Conservation (phyloP, 2,888 invertebrate species). For the Carterocephalus palaemon region DNA sequence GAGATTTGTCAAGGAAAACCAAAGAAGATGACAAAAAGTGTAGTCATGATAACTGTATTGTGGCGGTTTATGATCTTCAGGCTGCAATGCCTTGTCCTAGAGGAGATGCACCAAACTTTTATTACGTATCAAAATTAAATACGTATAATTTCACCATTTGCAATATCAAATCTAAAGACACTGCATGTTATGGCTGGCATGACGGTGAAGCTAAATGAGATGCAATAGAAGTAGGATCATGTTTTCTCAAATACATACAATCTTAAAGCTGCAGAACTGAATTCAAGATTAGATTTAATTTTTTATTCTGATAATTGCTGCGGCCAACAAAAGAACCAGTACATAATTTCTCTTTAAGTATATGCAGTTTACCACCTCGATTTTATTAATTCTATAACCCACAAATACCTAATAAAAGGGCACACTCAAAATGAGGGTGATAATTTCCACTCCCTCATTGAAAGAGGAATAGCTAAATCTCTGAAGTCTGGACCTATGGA, state of each 20-base stretch:
- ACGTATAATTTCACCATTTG: slow-evolving; percentile 15
- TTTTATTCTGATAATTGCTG: slow-evolving; percentile 21
- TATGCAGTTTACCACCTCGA: too few species aligned
- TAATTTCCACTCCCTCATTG: too few species aligned
- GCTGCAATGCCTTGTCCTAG: slow-evolving; percentile 20
- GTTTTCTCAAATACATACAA: slow-evolving; percentile 20
- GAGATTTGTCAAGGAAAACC: slow-evolving; percentile 7
- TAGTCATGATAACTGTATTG: slow-evolving; percentile 3
- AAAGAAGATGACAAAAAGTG: slow-evolving; percentile 10
- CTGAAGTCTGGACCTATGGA: too few species aligned
- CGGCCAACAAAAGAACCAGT: too few species aligned
- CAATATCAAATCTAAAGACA: slow-evolving; percentile 5
- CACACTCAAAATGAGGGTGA: too few species aligned
- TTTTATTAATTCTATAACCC: too few species aligned
- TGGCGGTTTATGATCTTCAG: slow-evolving; percentile 11
- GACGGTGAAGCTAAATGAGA: slow-evolving; percentile 23
- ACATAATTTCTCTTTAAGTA: too few species aligned
- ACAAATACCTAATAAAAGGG: too few species aligned
- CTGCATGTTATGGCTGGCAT: slow-evolving; percentile 23
- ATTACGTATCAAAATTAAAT: slow-evolving; percentile 24
- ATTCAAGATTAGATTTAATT: slow-evolving; percentile 10
- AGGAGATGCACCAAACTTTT: slow-evolving; percentile 2
- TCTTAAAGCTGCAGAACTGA: slow-evolving; percentile 5
- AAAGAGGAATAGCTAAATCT: too few species aligned
- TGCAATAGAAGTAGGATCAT: slow-evolving; percentile 23